Base-by-base conservation (phyloP, 2,113 vertebrate genomes). In the Phodopus roborovskii region DNA sequence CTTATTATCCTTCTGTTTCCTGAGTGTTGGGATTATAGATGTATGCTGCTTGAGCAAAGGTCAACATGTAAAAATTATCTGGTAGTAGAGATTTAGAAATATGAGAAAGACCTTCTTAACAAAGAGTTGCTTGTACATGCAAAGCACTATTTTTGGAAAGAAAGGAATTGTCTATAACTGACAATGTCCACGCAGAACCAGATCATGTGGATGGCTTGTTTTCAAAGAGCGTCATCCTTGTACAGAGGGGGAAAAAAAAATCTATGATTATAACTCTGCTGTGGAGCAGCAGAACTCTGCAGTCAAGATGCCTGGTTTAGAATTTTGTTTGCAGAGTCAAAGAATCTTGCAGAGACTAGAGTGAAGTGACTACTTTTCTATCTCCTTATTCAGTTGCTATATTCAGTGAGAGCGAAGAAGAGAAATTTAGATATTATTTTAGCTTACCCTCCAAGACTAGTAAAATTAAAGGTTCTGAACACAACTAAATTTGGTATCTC, bases 321-420 rank as follows among this genome's bases (percentile, higher is more conserved):
- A 95, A 89, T 92, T 89, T 86, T 56, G 68, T 96, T 42, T 93
- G 78, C 36, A 82, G 53, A 74, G 30, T 82, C 24, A 77, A 91
- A 84, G 30, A 90, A 87, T 90, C 50, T 74, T 33, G 60, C 71
- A 77, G 88, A 91, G 71, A 85, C 39, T 7, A 92, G 87, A 77
- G 50, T 30, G 33, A 56, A 81, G 36, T 33, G 24, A 92, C 87
- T 53, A 48, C 6, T 90, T n/a, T 70, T 96, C 15, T 86, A 39
- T 77, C 73, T 78, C 77, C 50, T 94, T n/a, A 87, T 48, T 60
- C 13, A 90, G 68, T 68, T 71, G 62, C 13, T 84, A 2, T 64
- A n/a, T 4, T 28, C 56, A 66, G 87, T 91, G 7, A 26, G n/a
- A 48, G 68, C 30, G 15, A 60, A n/a, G n/a, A 50, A 86, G 39